phyloP scores from a whole-genome alignment of 2,113 vertebrate species.

The Hypanus sabinus region DNA sequence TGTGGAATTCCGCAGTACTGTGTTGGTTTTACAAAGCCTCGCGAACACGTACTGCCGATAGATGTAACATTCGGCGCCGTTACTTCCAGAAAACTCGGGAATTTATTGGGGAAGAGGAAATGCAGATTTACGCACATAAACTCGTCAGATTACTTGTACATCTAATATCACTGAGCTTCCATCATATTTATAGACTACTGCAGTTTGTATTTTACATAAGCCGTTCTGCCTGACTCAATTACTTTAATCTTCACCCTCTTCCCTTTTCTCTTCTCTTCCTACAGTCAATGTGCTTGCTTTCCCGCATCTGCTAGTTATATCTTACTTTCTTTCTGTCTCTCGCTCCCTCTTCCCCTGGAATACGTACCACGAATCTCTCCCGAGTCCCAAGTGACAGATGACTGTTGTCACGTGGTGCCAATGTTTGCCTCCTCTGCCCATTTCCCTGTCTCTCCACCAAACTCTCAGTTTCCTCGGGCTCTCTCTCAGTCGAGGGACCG shows the following conservation, averaged over 20 bases:
- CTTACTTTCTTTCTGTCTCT: not conserved
- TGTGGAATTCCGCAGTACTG: not conserved
- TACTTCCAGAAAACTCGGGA: not conserved
- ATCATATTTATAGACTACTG: not conserved
- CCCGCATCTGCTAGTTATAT: not conserved
- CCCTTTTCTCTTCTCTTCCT: not conserved
- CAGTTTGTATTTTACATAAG: not conserved
- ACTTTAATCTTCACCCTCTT: not conserved
- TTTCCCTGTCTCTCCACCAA: conserved; percentile 29
- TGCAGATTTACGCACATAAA: not conserved
- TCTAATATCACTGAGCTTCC: not conserved
- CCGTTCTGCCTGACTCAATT: not conserved
- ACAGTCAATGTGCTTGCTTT: not conserved
- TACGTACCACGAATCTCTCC: conserved; percentile 22
- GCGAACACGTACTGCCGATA: not conserved
- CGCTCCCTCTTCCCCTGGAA: not conserved
- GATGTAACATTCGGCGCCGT: not conserved
- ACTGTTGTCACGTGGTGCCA: conserved; percentile 40
- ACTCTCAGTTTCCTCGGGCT: conserved; percentile 20
- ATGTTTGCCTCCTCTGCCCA: conserved; percentile 25
- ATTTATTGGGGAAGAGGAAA: not conserved
- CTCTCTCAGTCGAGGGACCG: conserved; percentile 35
- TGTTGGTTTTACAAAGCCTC: not conserved
- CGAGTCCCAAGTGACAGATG: conserved; percentile 19
- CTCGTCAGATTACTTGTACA: not conserved